Evolutionary conservation across 53 echinoderm and acorn worm species (phyloP), one percentile per base, ranked within the genome.

Genomic region (Patiria pectinifera): DNA sequence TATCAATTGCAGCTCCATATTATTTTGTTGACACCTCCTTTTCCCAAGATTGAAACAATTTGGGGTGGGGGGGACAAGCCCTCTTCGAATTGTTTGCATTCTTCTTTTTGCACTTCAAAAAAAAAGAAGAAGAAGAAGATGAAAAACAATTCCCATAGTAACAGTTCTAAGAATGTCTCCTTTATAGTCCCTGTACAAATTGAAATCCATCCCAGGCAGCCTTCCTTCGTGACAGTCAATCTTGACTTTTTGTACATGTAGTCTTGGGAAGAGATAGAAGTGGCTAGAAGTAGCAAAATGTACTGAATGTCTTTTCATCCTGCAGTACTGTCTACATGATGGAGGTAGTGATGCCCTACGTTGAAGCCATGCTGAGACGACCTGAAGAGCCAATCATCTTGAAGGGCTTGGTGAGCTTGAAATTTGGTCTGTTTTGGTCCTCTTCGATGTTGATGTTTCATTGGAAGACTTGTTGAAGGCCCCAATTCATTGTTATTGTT

Each of bases 331-430:
- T 82, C 15, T 92, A 96, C 78, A 80, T 96, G 7, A 86, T 96
- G 61, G 71, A 92, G 45, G 83, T 94, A 35, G 66, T 75, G 15
- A 93, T 78, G 92, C 82, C 93, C 8, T 95, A 95, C 58, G 72
- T 96, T 25, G 94, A 92, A 49, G 94, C 92, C 45, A 83, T 96
- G 63, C 80, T 96, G 48, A 89, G 93, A 87, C 93, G 91, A 78
- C 71, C 96, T 48, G 89, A 96, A 47, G 95, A 95, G 75, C 92
- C 93, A 44, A 82, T 94, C 8, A 85, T 96, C 60, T 43, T 15
- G n/a, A 96, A 96, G 84, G 96, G 96, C 16, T 60, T 96, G 86
- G 96, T 96, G 62, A 96, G 96, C 82, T 9, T 10, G 19, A 11
- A 66, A 14, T 66, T 66, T 66, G 14, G 19, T 3, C 66, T 18